Percentiles rank a stretch among this genome's conserved stretches.
Evolutionary conservation across 2,888 invertebrate species (phyloP).

Genomic region (Notodonta ziczac): DNA sequence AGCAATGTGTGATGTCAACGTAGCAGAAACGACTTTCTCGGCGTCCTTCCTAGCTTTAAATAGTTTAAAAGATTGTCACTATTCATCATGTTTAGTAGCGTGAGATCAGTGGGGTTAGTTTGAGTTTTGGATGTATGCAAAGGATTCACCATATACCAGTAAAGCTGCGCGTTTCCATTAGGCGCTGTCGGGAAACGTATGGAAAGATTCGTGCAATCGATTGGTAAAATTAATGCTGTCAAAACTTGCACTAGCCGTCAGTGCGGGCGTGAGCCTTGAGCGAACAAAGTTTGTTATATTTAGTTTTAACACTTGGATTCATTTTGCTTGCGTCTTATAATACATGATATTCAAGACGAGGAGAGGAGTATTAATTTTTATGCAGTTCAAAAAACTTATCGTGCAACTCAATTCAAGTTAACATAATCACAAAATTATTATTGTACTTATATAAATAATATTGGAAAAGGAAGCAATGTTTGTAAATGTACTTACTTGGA

Average conservation of each 20-base stretch:
- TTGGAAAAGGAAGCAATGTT: neutral
- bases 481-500: neutral
- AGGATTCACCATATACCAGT: no score
- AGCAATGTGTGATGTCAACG: constrained; percentile 60
- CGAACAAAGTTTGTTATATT: neutral
- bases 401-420: neutral
- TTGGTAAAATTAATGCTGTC: no score
- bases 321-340: neutral
- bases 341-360: neutral
- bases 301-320: constrained; percentile 3
- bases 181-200: no score
- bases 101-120: neutral
- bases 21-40: constrained; percentile 60
- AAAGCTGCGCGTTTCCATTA: no score
- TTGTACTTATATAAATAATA: neutral
- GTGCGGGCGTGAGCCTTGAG: neutral
- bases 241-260: neutral
- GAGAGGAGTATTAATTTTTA: neutral
- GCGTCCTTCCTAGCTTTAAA: constrained; percentile 82
- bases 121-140: no score
- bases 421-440: neutral
- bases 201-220: no score
- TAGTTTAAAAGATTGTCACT: constrained; percentile 58
- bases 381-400: neutral
- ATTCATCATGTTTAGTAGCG: constrained; percentile 21